Conservation (phyloP, 1,140 invertebrate species). For the Eueides isabella region DNA sequence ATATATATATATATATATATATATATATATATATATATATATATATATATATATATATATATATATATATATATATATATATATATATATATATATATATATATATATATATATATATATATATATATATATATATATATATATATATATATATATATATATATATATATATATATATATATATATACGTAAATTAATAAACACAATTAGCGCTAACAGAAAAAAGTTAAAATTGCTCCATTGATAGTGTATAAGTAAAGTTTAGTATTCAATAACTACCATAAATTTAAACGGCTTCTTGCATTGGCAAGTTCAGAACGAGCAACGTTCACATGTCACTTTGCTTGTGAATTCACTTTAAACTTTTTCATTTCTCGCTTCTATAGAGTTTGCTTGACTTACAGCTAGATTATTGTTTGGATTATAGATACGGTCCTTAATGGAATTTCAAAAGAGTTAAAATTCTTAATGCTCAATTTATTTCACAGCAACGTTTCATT, state of each 20-base stretch:
- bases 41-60: too few relatives aligned
- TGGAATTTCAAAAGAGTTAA: constrained; percentile 9
- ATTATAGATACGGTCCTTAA: constrained; percentile 19
- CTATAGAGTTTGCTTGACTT: constrained; percentile 31
- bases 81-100: too few relatives aligned
- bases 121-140: too few relatives aligned
- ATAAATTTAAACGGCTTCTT: constrained; percentile 45
- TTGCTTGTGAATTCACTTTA: constrained; percentile 44
- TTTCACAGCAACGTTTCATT: not conserved
- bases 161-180: too few relatives aligned
- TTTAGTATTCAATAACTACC: constrained; percentile 34
- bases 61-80: too few relatives aligned
- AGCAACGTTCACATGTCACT: constrained; percentile 42
- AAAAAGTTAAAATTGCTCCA: constrained; percentile 26
- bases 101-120: too few relatives aligned
- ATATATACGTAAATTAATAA: too few relatives aligned
- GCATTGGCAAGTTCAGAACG: constrained; percentile 47
- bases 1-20: too few relatives aligned
- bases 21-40: too few relatives aligned
- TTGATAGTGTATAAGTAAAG: constrained; percentile 18
- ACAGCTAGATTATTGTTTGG: constrained; percentile 35
- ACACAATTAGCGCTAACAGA: constrained; percentile 24
- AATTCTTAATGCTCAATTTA: not conserved
- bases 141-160: too few relatives aligned
- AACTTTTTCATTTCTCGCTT: constrained; percentile 37